phyloP scores from a whole-genome alignment of 2,888 invertebrate genomes.

The Campaea margaritaria region DNA sequence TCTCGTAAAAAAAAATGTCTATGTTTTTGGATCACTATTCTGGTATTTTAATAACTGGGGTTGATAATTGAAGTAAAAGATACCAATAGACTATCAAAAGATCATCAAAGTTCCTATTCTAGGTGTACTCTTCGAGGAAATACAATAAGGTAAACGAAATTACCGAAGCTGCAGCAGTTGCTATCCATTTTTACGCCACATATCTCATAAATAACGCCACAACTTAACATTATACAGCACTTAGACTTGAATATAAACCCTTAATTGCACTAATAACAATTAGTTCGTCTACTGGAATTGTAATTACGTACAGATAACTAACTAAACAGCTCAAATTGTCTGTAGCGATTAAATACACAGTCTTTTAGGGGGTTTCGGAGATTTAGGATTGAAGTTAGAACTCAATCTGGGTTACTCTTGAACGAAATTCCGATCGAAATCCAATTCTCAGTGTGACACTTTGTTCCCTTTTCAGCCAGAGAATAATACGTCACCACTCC shows the following conservation, averaged over 20 bases:
- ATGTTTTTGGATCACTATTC: too few species aligned
- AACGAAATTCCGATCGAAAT: background rate
- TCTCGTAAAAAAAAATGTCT: too few species aligned
- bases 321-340: background rate
- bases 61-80: too few species aligned
- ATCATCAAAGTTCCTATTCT: too few species aligned
- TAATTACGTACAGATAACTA: conserved; percentile 1
- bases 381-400: too few species aligned
- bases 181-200: background rate
- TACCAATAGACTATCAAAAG: too few species aligned
- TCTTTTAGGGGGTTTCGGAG: background rate
- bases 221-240: conserved; percentile 2
- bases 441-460: background rate
- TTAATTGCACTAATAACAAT: conserved; percentile 18
- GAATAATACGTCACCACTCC: too few species aligned
- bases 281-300: background rate
- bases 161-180: background rate
- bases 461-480: background rate
- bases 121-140: background rate
- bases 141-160: background rate
- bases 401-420: background rate
- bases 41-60: too few species aligned
- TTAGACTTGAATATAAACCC: conserved; percentile 15
- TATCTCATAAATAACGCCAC: background rate
- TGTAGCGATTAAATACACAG: background rate